Conservation (phyloP, 2,888 invertebrate genomes). For the Dinocampus coccinellae region DNA sequence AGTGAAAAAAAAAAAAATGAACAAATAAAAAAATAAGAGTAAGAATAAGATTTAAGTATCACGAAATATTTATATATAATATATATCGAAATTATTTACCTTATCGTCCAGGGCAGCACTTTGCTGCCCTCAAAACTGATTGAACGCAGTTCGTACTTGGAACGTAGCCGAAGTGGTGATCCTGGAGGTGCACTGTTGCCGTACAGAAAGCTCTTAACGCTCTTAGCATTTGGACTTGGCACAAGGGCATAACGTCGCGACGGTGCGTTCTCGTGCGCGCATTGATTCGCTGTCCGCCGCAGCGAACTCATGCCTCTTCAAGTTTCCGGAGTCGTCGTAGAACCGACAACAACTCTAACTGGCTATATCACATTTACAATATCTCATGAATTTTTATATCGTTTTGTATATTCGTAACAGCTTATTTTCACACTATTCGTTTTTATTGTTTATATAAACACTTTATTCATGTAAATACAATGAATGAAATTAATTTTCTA, state of each 20-base stretch:
- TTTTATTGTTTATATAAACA: neutral
- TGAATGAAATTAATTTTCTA: neutral
- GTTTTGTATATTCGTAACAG: neutral
- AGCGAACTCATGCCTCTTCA: constrained; percentile 54
- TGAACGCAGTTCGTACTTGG: constrained; percentile 68
- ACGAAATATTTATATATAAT: neutral
- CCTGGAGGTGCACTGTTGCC: constrained; percentile 48
- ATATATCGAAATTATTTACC: constrained; percentile 48
- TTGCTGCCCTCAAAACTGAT: constrained; percentile 69
- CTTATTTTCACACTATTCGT: neutral
- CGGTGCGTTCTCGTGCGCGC: constrained; percentile 51
- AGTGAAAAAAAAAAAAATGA: neutral
- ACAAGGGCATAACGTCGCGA: constrained; percentile 47
- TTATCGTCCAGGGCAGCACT: constrained; percentile 67
- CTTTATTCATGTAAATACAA: neutral
- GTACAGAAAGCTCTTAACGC: constrained; percentile 54
- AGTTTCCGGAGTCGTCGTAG: constrained; percentile 19
- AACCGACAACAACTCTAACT: neutral
- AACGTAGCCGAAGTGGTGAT: constrained; percentile 60
- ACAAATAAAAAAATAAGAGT: neutral
- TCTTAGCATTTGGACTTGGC: constrained; percentile 52
- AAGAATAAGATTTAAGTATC: neutral
- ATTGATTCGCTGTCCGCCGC: constrained; percentile 54
- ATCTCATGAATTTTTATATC: neutral
- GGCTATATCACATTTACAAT: neutral